phyloP scores from a whole-genome alignment of 2,113 vertebrate genomes.

The Gila orcuttii region DNA sequence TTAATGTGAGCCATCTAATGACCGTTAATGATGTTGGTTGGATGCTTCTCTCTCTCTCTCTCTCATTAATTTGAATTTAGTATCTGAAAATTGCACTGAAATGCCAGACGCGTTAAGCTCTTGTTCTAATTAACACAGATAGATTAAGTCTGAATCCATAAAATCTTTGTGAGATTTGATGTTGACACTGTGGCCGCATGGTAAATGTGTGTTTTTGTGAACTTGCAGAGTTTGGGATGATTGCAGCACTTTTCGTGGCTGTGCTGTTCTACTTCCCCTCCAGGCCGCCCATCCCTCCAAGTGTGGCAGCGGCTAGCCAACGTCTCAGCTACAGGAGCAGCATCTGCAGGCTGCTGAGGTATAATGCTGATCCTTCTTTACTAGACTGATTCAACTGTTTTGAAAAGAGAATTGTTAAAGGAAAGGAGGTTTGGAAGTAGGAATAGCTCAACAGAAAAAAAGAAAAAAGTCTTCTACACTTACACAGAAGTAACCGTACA shows the following conservation, averaged over 20 bases:
- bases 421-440: background rate
- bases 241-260: constrained; percentile 84
- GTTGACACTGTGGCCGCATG: constrained; percentile 5
- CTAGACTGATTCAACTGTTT: background rate
- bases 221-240: constrained; percentile 84
- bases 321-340: constrained; percentile 92
- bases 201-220: constrained; percentile 39
- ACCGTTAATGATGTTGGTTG: constrained; percentile 48
- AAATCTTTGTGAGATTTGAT: constrained; percentile 4
- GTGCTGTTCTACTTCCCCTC: constrained; percentile 92
- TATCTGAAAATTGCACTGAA: constrained; percentile 25
- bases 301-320: constrained; percentile 94
- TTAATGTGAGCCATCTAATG: constrained; percentile 50
- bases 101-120: constrained; percentile 5
- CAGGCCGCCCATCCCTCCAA: constrained; percentile 90
- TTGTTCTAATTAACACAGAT: constrained; percentile 27
- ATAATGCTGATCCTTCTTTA: constrained; percentile 10
- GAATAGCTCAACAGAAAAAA: background rate
- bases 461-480: too few species aligned
- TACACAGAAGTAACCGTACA: too few species aligned
- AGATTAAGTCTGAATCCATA: constrained; percentile 15
- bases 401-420: background rate
- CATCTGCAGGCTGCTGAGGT: constrained; percentile 93
- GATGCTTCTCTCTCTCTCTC: constrained; percentile 14
- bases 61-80: constrained; percentile 40